phyloP scores from a whole-genome alignment of 2,888 invertebrate genomes.

The Plemyria rubiginata region DNA sequence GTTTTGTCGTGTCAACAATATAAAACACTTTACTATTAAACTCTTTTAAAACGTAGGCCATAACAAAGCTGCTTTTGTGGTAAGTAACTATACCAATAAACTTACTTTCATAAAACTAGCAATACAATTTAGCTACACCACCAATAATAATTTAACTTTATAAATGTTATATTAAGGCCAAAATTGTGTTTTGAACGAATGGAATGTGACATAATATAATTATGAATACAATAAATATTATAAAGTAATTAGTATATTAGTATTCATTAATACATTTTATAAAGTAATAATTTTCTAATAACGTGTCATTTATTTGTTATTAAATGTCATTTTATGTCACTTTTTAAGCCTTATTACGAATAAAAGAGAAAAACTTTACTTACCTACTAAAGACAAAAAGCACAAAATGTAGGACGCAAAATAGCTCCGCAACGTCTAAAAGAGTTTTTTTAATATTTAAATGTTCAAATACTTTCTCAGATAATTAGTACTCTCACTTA shows the following conservation, averaged over 20 bases:
- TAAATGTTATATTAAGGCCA: slow-evolving; percentile 8
- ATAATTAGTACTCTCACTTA: not conserved
- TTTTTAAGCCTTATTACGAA: slow-evolving; percentile 13
- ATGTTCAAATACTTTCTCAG: not conserved
- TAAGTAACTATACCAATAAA: slow-evolving; percentile 10
- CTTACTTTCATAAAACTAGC: slow-evolving; percentile 12
- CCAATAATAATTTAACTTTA: slow-evolving; percentile 7
- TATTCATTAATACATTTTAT: not conserved
- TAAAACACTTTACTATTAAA: slow-evolving; percentile 1
- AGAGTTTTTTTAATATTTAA: slow-evolving; percentile 9
- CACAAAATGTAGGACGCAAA: slow-evolving; percentile 14
- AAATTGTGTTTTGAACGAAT: slow-evolving; percentile 16
- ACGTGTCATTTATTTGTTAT: slow-evolving; percentile 1
- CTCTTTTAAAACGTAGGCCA: slow-evolving; percentile 22
- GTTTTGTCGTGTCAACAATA: not conserved
- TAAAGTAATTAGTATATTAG: too few species aligned
- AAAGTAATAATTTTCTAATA: slow-evolving; percentile 7
- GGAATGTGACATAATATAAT: slow-evolving; percentile 28
- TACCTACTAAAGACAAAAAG: slow-evolving; percentile 17
- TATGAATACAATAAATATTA: not conserved
- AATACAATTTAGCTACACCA: slow-evolving; percentile 14
- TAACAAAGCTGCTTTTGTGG: slow-evolving; percentile 7
- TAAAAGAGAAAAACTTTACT: slow-evolving; percentile 18
- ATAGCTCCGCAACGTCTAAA: slow-evolving; percentile 8
- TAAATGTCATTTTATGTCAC: slow-evolving; percentile 23